Evolutionary conservation across 30 jellyfish, hydroid and myxozoan genomes (phyloP), one percentile per base, ranked within the genome.

Genomic region (Turritopsis rubra): DNA sequence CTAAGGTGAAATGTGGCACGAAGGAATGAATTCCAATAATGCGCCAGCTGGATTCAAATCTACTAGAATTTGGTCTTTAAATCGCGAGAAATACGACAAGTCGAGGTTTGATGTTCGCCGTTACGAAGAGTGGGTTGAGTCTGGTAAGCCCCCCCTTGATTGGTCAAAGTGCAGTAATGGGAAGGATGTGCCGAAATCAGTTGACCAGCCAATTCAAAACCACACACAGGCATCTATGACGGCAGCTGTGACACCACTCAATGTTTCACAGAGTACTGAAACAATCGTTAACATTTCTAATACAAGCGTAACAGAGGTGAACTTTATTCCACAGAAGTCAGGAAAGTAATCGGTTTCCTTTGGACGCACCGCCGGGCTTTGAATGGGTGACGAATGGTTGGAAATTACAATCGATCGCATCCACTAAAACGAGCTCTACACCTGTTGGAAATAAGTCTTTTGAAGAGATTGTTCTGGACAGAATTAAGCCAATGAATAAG

Each of bases 111-210:
- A 82, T 31, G 26, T 68, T 25, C 29, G 28, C 52, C 53, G 88
- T n/a, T 82, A 68, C 31, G 75, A 70, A 16, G 75, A 29, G 79
- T 82, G 89, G 84, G 89, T 82, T 22, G 75, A 28, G 16, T 80
- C 89, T 24, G 85, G 89, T 0, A 82, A 54, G 30, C 77, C 77
- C 21, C 30, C 77, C 21, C 77, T 68, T 0, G 8, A 68, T 27
- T 68, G 77, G 77, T n/a, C 77, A 68, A 68, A 23, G 23, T 68
- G 77, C 30, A 9, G 19, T 27, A 68, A 27, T 68, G 77, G 77
- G 30, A 68, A 68, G 19, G 77, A 68, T 27, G 77, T 22, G 22
- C 89, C 89, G 23, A 26, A 82, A 21, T 79, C 73, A 28, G 75
- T n/a, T n/a, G n/a, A n/a, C n/a, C n/a, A n/a, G n/a, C n/a, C 72